Percentiles rank a stretch among this genome's conserved stretches.
Conservation (phyloP, 2,888 invertebrate species). For the Caenorhabditis sp. region DNA sequence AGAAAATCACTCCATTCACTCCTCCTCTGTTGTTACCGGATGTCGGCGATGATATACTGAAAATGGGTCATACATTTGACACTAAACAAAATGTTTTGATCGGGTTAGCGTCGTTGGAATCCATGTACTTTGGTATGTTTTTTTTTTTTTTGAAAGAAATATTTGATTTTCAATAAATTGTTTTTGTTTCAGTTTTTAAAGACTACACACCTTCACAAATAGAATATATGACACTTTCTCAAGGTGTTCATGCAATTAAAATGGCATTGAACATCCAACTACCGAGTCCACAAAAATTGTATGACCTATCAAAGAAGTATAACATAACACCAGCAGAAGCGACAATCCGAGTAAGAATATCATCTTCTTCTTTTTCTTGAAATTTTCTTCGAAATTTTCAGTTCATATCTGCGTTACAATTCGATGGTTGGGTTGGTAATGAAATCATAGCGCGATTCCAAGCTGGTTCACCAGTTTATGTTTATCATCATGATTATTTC, state of each 20-base stretch:
- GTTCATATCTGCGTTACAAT: constrained; percentile 24
- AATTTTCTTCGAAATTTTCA: constrained; percentile 5
- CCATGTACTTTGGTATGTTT: constrained; percentile 28
- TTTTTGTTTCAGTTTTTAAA: background rate
- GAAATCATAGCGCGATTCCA: constrained; percentile 10
- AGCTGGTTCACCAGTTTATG: constrained; percentile 3
- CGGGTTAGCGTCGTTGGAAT: constrained; percentile 27
- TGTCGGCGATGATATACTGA: constrained; percentile 29
- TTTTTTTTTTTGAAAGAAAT: background rate
- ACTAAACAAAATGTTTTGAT: constrained; percentile 16
- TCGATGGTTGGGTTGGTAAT: constrained; percentile 23
- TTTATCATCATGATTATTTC: constrained; percentile 30
- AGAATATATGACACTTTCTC: background rate
- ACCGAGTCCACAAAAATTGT: constrained; percentile 6
- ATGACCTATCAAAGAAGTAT: constrained; percentile 12
- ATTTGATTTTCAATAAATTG: background rate
- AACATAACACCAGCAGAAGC: background rate
- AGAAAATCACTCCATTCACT: constrained; percentile 5
- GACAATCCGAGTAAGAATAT: background rate
- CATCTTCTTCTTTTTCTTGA: background rate
- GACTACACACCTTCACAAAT: background rate
- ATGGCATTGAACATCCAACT: constrained; percentile 10
- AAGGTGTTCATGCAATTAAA: background rate
- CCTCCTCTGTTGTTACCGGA: constrained; percentile 15
- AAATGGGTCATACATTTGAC: constrained; percentile 8